Evolutionary conservation across 2,113 vertebrate species (phyloP), one percentile per base, ranked within the genome.

Genomic region (Myiozetetes cayanensis): DNA sequence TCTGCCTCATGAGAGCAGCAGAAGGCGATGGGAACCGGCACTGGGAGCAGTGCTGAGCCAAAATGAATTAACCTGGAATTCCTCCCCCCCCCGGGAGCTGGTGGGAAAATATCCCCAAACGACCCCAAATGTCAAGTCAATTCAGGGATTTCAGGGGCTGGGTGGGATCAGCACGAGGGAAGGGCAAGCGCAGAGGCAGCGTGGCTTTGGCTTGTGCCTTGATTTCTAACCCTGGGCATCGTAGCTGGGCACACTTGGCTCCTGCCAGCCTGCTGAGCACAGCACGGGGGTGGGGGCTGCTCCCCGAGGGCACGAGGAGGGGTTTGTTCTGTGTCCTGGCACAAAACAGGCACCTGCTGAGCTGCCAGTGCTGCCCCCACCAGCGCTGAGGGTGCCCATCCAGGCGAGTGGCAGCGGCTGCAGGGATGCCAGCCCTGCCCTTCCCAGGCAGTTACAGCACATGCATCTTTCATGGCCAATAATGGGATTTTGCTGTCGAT

Each of bases 391-490:
- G 62, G 6, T 68, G 52, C 59, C 22, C 7, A 4, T 31, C 25
- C 7, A 4, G 65, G 22, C 3, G 2, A 3, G 43, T 16, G 62
- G 52, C 77, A 43, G 76, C n/a, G 63, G 43, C 81, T 76, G 44
- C 8, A 4, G 35, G 50, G 41, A 27, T 4, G 10, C 18, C 30
- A 4, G 8, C 31, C 44, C 1, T 28, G 56, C 74, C 81, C 55
- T 59, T 53, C 67, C 85, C 44, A 10, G 1, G 0, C 82, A 24
- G 84, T 67, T 82, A 84, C 43, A 21, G 70, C 37, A 12, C 50
- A 87, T 96, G 52, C 63, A 94, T 96, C 92, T 97, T 96, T 95
- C 82, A 96, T 93, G 90, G 92, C 67, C 12, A 85, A 25, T 95
- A 95, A 97, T 97, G 96, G 74, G 56, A 90, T 97, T 97, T 96